These are phyloP conservation scores for Sarotherodon lohbergeri DNA, from an alignment of 2,113 vertebrate genomes.

Conservation along the genomic window DNA sequence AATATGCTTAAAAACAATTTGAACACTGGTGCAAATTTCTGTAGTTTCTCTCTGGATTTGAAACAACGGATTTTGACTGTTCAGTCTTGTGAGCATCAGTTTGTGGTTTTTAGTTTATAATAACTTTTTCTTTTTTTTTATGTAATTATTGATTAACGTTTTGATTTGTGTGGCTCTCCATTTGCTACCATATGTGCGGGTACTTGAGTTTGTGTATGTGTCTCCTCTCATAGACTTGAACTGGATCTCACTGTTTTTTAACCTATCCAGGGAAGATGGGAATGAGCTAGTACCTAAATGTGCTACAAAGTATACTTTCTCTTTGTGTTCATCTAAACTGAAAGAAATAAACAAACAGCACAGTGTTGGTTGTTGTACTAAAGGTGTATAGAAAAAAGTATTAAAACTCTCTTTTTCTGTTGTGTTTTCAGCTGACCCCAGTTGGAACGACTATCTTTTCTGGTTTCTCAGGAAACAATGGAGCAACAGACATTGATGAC, in stretches of 20 bases:
- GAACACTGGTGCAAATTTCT: not conserved
- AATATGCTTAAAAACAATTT: not conserved
- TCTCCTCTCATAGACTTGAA: not conserved
- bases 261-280: not conserved
- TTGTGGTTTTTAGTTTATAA: not conserved
- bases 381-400: not conserved
- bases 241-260: not conserved
- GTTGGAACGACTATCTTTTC: slow-evolving; percentile 95
- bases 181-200: not conserved
- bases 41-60: not conserved
- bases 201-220: not conserved
- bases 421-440: slow-evolving; percentile 82
- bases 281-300: not conserved
- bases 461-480: slow-evolving; percentile 88
- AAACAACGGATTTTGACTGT: not conserved
- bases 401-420: not conserved
- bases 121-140: not conserved
- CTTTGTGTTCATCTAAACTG: not conserved
- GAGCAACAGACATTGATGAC: slow-evolving; percentile 92
- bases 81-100: not conserved
- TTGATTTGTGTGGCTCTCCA: not conserved
- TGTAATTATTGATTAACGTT: not conserved
- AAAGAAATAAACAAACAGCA: not conserved
- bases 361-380: not conserved
- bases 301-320: not conserved